Evolutionary conservation across 2,797 vertebrate species (phyloP), one percentile per base, ranked within the genome.

Genomic region (Micropoecilia bifurca): DNA sequence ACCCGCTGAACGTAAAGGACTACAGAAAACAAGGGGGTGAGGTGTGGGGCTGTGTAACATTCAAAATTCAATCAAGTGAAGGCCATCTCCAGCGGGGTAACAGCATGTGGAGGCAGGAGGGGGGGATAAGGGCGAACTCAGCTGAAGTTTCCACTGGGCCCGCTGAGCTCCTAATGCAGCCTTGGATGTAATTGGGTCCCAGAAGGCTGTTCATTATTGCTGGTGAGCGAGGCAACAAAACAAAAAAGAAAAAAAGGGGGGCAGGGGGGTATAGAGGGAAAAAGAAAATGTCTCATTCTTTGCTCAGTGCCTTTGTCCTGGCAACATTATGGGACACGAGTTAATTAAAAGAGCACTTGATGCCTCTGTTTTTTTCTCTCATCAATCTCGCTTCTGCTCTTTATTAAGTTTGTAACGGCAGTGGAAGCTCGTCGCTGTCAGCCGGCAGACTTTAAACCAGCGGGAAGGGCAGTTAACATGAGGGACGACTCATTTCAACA

Each of bases 101-200:
- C 91, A 85, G 86, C 79, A 79, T 87, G 87, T 55, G 74, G 77
- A 71, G 78, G 76, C 50, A 25, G 47, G 79, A 77, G 28, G 45
- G 79, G 76, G 53, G 76, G 39, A 87, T 73, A 89, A 83, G 89
- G 87, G 87, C 85, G 84, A 90, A 92, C 91, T 93, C 92, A 89
- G 91, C 92, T 93, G 93, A 92, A 92, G 95, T 95, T 95, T 95
- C 91, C 93, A 95, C 86, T 88, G 90, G 94, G 89, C 91, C 93
- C 81, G 91, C 92, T 94, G 92, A 77, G 91, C 93, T 92, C 92
- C 93, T 94, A 94, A 94, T 95, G 93, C 93, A 95, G 95, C 93
- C 95, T 94, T 94, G 93, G 93, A 92, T 94, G 94, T 96, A 96
- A 96, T 96, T 96, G 95, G 94, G 91, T 96, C 96, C 95, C 95